These are phyloP conservation scores for Ia io DNA, from an alignment of 2,113 vertebrate genomes.

Conservation along the genomic window DNA sequence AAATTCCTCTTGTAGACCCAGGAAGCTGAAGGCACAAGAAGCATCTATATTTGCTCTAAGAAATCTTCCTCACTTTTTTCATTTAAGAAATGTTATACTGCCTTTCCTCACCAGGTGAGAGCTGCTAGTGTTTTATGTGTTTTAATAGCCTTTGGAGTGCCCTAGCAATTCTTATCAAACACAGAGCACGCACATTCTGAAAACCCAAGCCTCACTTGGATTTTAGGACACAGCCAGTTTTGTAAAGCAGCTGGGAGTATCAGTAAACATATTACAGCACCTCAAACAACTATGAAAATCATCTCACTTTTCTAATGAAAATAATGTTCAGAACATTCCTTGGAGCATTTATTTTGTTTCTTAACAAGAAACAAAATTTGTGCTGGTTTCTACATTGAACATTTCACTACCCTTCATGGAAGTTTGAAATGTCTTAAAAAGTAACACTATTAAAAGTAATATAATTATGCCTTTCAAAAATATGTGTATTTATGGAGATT, in stretches of 20 bases:
- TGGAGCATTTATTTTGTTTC: conserved; percentile 7
- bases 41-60: neutral
- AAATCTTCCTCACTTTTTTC: neutral
- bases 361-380: neutral
- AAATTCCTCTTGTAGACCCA: neutral
- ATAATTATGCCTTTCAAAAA: neutral
- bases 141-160: neutral
- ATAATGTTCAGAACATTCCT: conserved; percentile 9
- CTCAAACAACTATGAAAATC: conserved; percentile 81
- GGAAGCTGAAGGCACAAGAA: neutral
- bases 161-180: neutral
- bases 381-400: neutral
- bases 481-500: neutral
- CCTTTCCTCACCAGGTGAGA: neutral
- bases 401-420: neutral
- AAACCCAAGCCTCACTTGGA: conserved; percentile 77
- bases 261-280: conserved; percentile 84
- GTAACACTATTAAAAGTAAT: conserved; percentile 39
- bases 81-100: neutral
- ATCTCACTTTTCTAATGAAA: conserved; percentile 35
- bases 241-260: conserved; percentile 85
- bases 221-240: conserved; percentile 85
- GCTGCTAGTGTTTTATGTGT: neutral
- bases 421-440: conserved; percentile 7
- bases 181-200: conserved; percentile 42